Evolutionary conservation across 1,140 invertebrate genomes (phyloP).

Genomic region (Steinernema feltiae): DNA sequence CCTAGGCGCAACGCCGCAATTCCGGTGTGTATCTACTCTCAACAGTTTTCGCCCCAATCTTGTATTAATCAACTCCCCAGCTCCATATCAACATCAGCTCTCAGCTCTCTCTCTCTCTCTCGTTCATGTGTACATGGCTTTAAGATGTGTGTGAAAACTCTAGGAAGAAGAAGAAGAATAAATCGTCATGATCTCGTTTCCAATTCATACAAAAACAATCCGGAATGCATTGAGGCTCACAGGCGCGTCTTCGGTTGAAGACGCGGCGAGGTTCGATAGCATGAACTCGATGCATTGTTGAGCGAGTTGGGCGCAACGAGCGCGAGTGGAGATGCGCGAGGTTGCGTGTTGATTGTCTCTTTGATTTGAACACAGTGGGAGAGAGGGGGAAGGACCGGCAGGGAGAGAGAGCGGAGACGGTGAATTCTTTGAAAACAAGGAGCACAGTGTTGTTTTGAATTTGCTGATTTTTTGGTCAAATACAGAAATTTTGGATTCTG

Average conservation of each 20-base stretch:
- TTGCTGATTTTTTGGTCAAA: too few species aligned
- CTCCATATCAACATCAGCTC: background rate
- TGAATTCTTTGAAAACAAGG: too few species aligned
- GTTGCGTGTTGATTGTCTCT: slow-evolving; percentile 5
- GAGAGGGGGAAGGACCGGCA: background rate
- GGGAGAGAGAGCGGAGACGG: background rate
- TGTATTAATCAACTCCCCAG: background rate
- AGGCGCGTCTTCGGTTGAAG: background rate
- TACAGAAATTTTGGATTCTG: too few species aligned
- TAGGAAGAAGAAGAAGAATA: background rate
- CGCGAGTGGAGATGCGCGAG: background rate
- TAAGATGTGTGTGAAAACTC: too few species aligned
- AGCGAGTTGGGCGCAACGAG: too few species aligned
- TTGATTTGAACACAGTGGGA: background rate
- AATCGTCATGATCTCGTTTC: slow-evolving; percentile 11
- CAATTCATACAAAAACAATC: slow-evolving; percentile 14
- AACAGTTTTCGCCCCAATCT: background rate
- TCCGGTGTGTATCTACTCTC: background rate
- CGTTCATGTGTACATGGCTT: slow-evolving; percentile 6
- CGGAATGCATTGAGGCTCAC: background rate
- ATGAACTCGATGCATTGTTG: slow-evolving; percentile 10
- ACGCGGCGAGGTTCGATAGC: background rate
- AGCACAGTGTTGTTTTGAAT: too few species aligned
- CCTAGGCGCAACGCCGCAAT: background rate
- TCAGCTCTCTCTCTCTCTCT: background rate